These are phyloP conservation scores for Hypselothyrea guttata DNA, from an alignment of 2,888 invertebrate species.

Conservation along the genomic window DNA sequence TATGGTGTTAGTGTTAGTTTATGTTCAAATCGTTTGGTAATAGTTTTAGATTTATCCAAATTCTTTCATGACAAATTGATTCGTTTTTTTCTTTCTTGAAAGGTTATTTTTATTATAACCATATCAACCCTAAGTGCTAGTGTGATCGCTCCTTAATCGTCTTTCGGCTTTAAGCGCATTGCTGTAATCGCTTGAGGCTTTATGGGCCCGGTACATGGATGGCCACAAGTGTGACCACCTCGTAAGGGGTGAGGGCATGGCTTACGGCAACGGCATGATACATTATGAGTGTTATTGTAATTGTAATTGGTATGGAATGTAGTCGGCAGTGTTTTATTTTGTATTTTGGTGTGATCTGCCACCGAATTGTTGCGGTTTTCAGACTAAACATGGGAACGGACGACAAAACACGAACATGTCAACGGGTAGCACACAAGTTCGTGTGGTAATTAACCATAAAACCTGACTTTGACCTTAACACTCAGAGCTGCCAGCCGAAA, in stretches of 20 bases:
- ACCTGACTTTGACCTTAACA: conserved; percentile 79
- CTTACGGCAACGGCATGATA: too few relatives aligned
- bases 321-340: conserved; percentile 9
- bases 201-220: conserved; percentile 37
- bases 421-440: conserved; percentile 35
- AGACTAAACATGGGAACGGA: conserved; percentile 55
- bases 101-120: too few relatives aligned
- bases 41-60: too few relatives aligned
- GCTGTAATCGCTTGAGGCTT: conserved; percentile 40
- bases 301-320: conserved; percentile 21
- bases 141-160: conserved; percentile 10
- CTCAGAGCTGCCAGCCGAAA: conserved; percentile 43
- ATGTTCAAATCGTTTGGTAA: too few relatives aligned
- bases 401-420: conserved; percentile 37
- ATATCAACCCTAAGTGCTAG: conserved; percentile 1
- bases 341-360: conserved; percentile 12
- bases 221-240: conserved; percentile 30
- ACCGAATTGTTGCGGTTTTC: conserved; percentile 22
- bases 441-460: conserved; percentile 69
- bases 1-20: background rate
- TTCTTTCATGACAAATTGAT: too few relatives aligned
- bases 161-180: conserved; percentile 22
- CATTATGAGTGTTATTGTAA: conserved; percentile 29
- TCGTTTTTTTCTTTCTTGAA: too few relatives aligned
- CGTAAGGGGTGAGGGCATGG: conserved; percentile 35